phyloP scores from a whole-genome alignment of 2,113 vertebrate genomes.

The Xiphophorus hellerii region DNA sequence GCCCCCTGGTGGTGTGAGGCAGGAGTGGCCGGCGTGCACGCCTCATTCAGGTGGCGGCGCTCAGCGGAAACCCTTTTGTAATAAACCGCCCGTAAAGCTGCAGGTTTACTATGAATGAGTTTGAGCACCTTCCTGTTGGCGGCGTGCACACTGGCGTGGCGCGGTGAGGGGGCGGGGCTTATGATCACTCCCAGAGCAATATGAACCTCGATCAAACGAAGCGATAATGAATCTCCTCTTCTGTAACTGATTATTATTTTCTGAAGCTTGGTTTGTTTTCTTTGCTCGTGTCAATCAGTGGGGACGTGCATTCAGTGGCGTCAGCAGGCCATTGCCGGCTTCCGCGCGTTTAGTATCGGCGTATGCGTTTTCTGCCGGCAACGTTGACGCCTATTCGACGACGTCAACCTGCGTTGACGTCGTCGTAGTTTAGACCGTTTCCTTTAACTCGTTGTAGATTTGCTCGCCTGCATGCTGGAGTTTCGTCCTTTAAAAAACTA shows the following conservation, averaged over 20 bases:
- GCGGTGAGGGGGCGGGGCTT: background rate
- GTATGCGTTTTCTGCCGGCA: too few species aligned
- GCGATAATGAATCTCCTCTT: conserved; percentile 66
- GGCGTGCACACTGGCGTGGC: conserved; percentile 69
- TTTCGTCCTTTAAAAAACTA: conserved; percentile 78
- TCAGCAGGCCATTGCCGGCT: too few species aligned
- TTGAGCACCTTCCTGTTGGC: conserved; percentile 78
- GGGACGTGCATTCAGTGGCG: conserved; percentile 95
- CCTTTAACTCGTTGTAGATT: conserved; percentile 66
- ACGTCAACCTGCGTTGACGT: too few species aligned
- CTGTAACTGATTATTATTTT: conserved; percentile 17
- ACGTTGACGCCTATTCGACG: too few species aligned
- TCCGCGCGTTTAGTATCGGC: too few species aligned
- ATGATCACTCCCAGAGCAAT: conserved; percentile 77
- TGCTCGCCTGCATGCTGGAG: conserved; percentile 89
- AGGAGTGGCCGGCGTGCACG: conserved; percentile 57
- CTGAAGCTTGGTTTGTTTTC: conserved; percentile 51
- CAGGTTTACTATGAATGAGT: conserved; percentile 87
- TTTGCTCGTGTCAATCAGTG: conserved; percentile 98
- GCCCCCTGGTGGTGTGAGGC: conserved; percentile 31
- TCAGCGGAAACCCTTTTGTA: conserved; percentile 82
- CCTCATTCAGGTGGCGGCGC: conserved; percentile 73
- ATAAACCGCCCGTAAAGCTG: conserved; percentile 84
- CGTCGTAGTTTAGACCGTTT: conserved; percentile 76
- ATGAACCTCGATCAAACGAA: conserved; percentile 64